Percentiles rank a stretch among this genome's conserved stretches.
Conservation (phyloP, 2,113 vertebrate species). For the Hymenochirus boettgeri region DNA sequence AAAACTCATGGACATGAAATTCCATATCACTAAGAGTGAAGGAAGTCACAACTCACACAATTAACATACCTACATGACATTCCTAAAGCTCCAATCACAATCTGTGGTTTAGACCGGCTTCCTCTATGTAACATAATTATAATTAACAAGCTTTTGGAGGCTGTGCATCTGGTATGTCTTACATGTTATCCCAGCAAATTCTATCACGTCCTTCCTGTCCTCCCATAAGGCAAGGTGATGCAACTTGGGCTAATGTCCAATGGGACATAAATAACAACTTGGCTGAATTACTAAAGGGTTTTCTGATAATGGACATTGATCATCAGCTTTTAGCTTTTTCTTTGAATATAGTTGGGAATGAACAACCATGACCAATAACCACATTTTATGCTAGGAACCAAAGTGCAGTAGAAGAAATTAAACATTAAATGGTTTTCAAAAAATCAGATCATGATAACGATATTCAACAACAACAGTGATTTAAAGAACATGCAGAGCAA, state of each 20-base stretch:
- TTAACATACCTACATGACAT: constrained; percentile 21
- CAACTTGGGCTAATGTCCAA: constrained; percentile 38
- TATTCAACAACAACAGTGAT: too few species aligned
- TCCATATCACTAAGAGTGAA: constrained; percentile 10
- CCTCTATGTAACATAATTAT: constrained; percentile 54
- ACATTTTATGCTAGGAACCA: too few species aligned
- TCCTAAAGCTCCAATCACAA: constrained; percentile 40
- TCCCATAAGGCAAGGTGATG: constrained; percentile 46
- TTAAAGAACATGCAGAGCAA: too few species aligned
- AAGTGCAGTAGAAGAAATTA: too few species aligned
- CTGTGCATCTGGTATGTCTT: constrained; percentile 49
- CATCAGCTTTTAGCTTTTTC: not conserved
- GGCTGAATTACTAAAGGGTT: not conserved
- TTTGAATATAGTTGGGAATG: too few species aligned
- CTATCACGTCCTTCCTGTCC: constrained; percentile 41
- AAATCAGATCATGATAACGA: too few species aligned
- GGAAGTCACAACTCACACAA: constrained; percentile 14
- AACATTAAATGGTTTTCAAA: too few species aligned
- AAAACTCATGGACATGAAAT: too few species aligned
- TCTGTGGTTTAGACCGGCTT: constrained; percentile 46
- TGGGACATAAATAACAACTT: constrained; percentile 10
- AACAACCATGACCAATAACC: too few species aligned
- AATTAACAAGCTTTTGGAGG: constrained; percentile 51
- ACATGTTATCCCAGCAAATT: constrained; percentile 49
- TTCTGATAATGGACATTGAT: constrained; percentile 5